These are phyloP conservation scores for Ditula angustiorana DNA, from an alignment of 2,888 invertebrate species.

Conservation along the genomic window DNA sequence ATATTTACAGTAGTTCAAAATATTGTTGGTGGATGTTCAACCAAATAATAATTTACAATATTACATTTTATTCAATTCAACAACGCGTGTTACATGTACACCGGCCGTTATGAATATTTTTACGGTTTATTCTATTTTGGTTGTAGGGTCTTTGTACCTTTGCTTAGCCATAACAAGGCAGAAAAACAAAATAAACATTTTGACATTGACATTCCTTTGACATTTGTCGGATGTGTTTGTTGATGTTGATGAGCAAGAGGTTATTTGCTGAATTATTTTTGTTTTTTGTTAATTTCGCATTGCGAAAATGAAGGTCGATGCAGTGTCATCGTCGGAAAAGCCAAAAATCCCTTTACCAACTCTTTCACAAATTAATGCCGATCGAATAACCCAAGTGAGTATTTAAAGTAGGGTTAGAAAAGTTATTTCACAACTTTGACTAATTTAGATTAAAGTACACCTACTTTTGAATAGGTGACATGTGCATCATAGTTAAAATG, in stretches of 20 bases:
- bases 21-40: too few species aligned
- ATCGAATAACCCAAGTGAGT: slow-evolving; percentile 94
- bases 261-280: slow-evolving; percentile 44
- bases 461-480: not conserved
- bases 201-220: slow-evolving; percentile 43
- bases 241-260: slow-evolving; percentile 38
- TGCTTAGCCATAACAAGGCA: too few species aligned
- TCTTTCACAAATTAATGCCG: slow-evolving; percentile 95
- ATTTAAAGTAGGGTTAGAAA: slow-evolving; percentile 57
- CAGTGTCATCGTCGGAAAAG: slow-evolving; percentile 64
- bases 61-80: too few species aligned
- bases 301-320: slow-evolving; percentile 69
- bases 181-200: slow-evolving; percentile 26
- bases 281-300: slow-evolving; percentile 31
- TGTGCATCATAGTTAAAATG: not conserved
- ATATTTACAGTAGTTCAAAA: not conserved
- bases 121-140: too few species aligned
- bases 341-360: slow-evolving; percentile 89
- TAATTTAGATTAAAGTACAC: slow-evolving; percentile 20
- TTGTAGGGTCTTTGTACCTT: too few species aligned
- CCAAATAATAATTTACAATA: not conserved
- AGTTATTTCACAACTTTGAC: slow-evolving; percentile 49
- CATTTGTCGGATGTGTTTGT: slow-evolving; percentile 40
- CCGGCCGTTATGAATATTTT: too few species aligned
- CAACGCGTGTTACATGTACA: too few species aligned